Conservation (phyloP, 1,140 invertebrate species). For the Drosophila murphyi region DNA sequence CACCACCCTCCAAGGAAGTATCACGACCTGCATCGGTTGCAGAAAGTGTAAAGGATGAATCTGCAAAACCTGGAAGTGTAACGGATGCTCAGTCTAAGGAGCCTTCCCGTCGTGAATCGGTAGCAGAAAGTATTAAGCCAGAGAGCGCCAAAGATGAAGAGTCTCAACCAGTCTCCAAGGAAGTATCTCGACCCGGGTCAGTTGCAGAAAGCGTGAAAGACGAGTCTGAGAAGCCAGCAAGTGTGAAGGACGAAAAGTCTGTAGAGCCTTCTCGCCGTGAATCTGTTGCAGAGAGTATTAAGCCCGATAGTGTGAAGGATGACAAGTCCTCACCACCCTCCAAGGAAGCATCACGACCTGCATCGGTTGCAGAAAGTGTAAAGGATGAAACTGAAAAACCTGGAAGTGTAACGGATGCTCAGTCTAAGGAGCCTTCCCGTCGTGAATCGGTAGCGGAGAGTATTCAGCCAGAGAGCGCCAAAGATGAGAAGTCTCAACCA, state of each 20-base stretch:
- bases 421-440: conserved; percentile 40
- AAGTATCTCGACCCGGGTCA: conserved; percentile 24
- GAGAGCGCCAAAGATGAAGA: conserved; percentile 23
- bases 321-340: neutral
- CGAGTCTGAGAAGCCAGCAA: neutral
- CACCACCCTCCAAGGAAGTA: conserved; percentile 25
- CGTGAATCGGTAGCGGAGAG: conserved; percentile 39
- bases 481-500: neutral
- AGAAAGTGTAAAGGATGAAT: conserved; percentile 5
- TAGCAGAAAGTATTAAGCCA: conserved; percentile 27
- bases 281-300: conserved; percentile 25
- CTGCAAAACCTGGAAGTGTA: neutral
- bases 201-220: conserved; percentile 16
- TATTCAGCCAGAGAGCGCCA: conserved; percentile 31
- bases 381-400: neutral
- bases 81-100: conserved; percentile 35
- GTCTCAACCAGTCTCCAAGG: neutral
- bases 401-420: conserved; percentile 6
- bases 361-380: conserved; percentile 24
- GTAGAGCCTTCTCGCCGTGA: conserved; percentile 38
- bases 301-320: too few species aligned
- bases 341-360: conserved; percentile 32
- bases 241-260: conserved; percentile 26
- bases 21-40: conserved; percentile 31
- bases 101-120: conserved; percentile 39